phyloP scores from a whole-genome alignment of 2,888 invertebrate species.

The Pristionchus entomophagus region DNA sequence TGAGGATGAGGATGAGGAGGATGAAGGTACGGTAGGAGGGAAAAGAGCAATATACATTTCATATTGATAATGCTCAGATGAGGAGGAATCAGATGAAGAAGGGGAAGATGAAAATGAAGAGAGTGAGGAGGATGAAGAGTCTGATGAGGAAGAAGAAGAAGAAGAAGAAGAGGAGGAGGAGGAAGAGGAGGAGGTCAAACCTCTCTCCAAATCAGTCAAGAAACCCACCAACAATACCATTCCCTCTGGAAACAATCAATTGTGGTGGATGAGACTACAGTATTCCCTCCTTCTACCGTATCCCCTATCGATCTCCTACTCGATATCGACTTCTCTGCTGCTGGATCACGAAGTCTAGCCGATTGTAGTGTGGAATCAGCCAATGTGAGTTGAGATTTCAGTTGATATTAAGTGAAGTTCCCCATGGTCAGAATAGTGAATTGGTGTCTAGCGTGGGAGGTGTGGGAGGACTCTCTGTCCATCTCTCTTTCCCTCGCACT shows the following conservation, averaged over 20 bases:
- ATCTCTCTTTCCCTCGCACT: constrained; percentile 43
- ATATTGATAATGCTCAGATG: constrained; percentile 48
- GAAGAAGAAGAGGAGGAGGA: constrained; percentile 60
- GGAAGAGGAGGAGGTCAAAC: constrained; percentile 58
- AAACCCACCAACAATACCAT: neutral
- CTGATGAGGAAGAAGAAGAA: constrained; percentile 55
- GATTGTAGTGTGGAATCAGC: constrained; percentile 37
- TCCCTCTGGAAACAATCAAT: neutral
- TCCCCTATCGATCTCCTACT: constrained; percentile 58
- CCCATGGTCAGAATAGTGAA: neutral
- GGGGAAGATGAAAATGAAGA: constrained; percentile 59
- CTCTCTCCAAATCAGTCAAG: neutral
- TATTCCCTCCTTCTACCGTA: constrained; percentile 7
- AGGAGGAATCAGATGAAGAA: constrained; percentile 57
- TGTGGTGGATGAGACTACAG: neutral
- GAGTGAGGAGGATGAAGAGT: constrained; percentile 51
- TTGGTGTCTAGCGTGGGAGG: neutral
- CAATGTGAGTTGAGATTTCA: neutral
- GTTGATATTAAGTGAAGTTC: neutral
- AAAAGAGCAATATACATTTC: constrained; percentile 13
- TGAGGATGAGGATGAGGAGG: constrained; percentile 63
- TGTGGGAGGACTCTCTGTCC: neutral
- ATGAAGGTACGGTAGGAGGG: constrained; percentile 52
- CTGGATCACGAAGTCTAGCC: constrained; percentile 57
- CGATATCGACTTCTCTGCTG: constrained; percentile 64